phyloP scores from a whole-genome alignment of 2,888 invertebrate species.

The Pheosia gnoma region DNA sequence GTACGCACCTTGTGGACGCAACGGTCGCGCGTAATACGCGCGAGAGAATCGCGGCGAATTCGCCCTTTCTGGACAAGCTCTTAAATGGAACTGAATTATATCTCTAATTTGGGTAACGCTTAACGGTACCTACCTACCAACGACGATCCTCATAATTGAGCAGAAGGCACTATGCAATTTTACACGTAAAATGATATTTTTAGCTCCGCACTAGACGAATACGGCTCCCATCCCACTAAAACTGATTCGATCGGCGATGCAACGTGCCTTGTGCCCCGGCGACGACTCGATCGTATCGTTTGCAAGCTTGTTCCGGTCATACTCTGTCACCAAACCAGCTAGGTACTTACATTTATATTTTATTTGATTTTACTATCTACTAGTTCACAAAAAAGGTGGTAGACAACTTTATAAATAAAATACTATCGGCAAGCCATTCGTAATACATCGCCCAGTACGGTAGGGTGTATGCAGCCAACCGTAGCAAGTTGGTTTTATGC shows the following conservation, averaged over 20 bases:
- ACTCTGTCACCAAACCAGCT: constrained; percentile 16
- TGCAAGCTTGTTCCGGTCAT: constrained; percentile 30
- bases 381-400: constrained; percentile 31
- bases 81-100: constrained; percentile 52
- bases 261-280: constrained; percentile 74
- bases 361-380: constrained; percentile 22
- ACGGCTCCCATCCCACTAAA: constrained; percentile 50
- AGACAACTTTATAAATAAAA: constrained; percentile 43
- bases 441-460: constrained; percentile 35
- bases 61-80: no score
- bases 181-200: constrained; percentile 68
- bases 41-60: no score
- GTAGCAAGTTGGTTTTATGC: constrained; percentile 38
- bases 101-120: constrained; percentile 57
- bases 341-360: constrained; percentile 23
- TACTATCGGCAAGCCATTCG: constrained; percentile 54
- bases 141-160: constrained; percentile 71
- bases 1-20: no score
- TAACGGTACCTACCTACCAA: constrained; percentile 62
- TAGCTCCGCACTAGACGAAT: constrained; percentile 60
- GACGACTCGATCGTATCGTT: constrained; percentile 35
- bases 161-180: constrained; percentile 80
- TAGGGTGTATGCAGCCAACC: constrained; percentile 43
- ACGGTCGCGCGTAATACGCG: no score
- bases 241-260: constrained; percentile 56